Base-by-base conservation (phyloP, 2,888 invertebrate genomes). In the Brachynemurus nebulosus region DNA sequence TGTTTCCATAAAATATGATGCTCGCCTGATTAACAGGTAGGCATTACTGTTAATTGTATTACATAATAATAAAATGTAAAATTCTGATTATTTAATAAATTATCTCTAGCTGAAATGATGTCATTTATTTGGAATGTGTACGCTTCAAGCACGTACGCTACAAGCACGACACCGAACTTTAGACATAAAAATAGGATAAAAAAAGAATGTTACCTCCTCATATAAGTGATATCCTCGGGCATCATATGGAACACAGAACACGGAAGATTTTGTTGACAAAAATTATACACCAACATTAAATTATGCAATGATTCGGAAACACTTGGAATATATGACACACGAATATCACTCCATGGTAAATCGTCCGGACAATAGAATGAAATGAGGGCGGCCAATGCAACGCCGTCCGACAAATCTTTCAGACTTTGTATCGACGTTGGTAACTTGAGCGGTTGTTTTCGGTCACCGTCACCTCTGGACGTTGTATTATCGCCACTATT, bases 201-300 rank as follows among this genome's bases (percentile, higher is more conserved):
- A 35, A 38, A 36, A 21, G n/a, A 39, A 14, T 62, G 68, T 65
- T 61, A 86, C 83, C 89, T 88, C 64, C 89, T 76, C 78, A 91
- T 85, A 61, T 91, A 93, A 30, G 92, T 85, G 53, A 95, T 80
- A 65, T 96, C 95, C 65, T 95, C 93, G n/a, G 90, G 86, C 66
- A 83, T 78, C 76, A 95, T 83, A 65, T 92, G 91, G 71, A 91
- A 92, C 62, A 89, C 83, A 58, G 85, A 79, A 61, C 83, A 80
- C 56, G 92, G 90, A 63, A 93, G 74, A 63, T 83, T 78, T 58
- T 78, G 76, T 57, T 76, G 72, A 62, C 91, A 92, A 71, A 95
- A 93, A 60, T 83, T 78, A 63, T 83, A 77, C 50, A 95, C 85
- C 59, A 92, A 72, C 64, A 84, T 78, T 43, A 95, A 76, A 69